Conservation (phyloP, 2,113 vertebrate species). For the Prunella fulvescens region DNA sequence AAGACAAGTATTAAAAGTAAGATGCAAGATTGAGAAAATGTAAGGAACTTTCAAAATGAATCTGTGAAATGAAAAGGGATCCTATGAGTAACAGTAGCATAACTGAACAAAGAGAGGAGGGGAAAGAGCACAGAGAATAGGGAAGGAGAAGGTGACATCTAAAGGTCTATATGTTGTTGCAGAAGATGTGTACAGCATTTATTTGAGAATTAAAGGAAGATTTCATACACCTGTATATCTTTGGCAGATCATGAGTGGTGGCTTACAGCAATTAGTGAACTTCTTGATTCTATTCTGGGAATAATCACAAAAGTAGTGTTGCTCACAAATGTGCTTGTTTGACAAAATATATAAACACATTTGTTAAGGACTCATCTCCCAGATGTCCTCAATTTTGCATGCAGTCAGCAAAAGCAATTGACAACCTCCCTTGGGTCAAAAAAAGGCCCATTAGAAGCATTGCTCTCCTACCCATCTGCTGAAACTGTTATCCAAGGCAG, state of each 20-base stretch:
- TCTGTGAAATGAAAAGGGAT: background rate
- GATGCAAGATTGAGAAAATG: background rate
- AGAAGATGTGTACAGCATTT: background rate
- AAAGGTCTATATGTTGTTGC: fast-evolving
- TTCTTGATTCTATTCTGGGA: background rate
- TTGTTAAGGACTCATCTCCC: background rate
- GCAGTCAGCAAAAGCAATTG: background rate
- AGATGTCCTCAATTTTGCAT: background rate
- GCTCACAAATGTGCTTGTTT: background rate
- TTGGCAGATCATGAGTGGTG: background rate
- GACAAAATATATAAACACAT: background rate
- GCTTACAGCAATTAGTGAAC: background rate
- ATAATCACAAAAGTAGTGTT: background rate
- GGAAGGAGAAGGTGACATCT: background rate
- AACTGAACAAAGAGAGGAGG: background rate
- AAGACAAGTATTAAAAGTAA: background rate
- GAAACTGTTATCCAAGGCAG: slow-evolving; percentile 1
- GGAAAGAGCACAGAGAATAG: background rate
- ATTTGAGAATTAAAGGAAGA: background rate
- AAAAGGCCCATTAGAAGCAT: background rate
- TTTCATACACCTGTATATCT: background rate
- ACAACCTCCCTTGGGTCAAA: background rate
- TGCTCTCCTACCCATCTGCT: slow-evolving; percentile 28
- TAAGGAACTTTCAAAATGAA: background rate
- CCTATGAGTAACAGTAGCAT: background rate